Percentiles rank a stretch among this genome's conserved stretches.
phyloP scores from a whole-genome alignment of 2,888 invertebrate species.

The Melipona bicolor region DNA sequence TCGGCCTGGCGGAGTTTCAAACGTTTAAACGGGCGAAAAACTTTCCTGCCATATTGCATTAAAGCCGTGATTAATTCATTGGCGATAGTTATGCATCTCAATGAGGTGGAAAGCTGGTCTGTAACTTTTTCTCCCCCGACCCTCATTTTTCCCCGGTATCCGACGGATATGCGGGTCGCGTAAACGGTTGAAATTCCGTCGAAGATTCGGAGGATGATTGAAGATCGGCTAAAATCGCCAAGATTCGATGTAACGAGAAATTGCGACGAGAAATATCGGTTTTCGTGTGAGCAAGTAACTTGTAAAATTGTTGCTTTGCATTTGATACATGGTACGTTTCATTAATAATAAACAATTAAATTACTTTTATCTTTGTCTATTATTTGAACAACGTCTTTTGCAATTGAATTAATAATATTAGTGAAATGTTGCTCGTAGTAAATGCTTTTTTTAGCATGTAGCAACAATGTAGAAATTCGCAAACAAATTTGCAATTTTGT shows the following conservation, averaged over 20 bases:
- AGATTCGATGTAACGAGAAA: not conserved
- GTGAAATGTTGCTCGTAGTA: no score
- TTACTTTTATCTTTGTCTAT: not conserved
- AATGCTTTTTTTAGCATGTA: no score
- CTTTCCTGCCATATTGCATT: constrained; percentile 67
- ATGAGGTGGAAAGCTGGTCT: constrained; percentile 32
- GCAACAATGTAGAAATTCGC: no score
- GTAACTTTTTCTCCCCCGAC: constrained; percentile 14
- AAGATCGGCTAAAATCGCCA: constrained; percentile 12
- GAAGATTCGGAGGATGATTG: constrained; percentile 3
- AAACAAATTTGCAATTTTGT: no score
- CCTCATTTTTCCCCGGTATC: constrained; percentile 7
- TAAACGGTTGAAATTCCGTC: constrained; percentile 35
- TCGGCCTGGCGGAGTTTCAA: constrained; percentile 68
- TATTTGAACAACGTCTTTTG: no score
- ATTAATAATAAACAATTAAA: not conserved
- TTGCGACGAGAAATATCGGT: constrained; percentile 7
- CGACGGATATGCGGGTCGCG: constrained; percentile 33
- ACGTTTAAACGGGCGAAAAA: constrained; percentile 62
- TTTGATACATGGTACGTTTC: not conserved
- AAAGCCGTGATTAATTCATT: constrained; percentile 68
- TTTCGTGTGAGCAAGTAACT: not conserved
- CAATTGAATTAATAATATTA: no score
- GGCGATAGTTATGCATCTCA: constrained; percentile 64
- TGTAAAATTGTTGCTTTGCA: not conserved